Conservation (phyloP, 2,888 invertebrate species). For the Ganaspis brasiliensis region DNA sequence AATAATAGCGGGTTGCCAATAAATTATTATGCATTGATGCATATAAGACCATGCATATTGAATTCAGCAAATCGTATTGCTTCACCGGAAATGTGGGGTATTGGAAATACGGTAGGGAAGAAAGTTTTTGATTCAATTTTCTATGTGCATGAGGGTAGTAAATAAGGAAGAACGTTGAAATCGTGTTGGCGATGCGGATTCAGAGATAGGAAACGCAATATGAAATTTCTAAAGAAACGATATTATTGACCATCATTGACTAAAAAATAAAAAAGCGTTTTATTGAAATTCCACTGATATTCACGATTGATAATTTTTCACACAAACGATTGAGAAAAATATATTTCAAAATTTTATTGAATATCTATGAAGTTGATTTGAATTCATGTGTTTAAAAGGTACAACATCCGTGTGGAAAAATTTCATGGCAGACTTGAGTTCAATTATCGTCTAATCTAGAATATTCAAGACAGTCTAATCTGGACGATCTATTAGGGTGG, state of each 20-base stretch:
- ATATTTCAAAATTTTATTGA: too few species aligned
- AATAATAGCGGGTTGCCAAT: conserved; percentile 25
- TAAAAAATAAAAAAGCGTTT: too few species aligned
- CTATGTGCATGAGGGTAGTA: conserved; percentile 43
- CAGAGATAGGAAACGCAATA: conserved; percentile 26
- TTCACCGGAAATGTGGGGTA: conserved; percentile 42
- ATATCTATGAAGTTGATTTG: too few species aligned
- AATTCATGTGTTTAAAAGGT: too few species aligned
- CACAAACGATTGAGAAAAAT: too few species aligned
- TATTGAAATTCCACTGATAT: too few species aligned
- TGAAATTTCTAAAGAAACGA: conserved; percentile 13
- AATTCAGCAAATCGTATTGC: conserved; percentile 50
- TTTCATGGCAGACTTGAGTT: too few species aligned
- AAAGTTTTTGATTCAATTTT: conserved; percentile 56
- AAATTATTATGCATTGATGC: conserved; percentile 48
- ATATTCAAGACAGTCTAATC: too few species aligned
- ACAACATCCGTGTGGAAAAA: too few species aligned
- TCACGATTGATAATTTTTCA: too few species aligned
- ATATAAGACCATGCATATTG: conserved; percentile 47
- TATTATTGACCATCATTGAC: conserved; percentile 28
- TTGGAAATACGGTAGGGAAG: conserved; percentile 33
- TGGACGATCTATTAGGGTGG: too few species aligned
- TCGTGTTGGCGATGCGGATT: conserved; percentile 52
- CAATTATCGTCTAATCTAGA: too few species aligned
- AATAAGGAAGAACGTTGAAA: conserved; percentile 45